These are phyloP conservation scores for Emesis russula DNA, from an alignment of 2,888 invertebrate genomes.

Conservation along the genomic window DNA sequence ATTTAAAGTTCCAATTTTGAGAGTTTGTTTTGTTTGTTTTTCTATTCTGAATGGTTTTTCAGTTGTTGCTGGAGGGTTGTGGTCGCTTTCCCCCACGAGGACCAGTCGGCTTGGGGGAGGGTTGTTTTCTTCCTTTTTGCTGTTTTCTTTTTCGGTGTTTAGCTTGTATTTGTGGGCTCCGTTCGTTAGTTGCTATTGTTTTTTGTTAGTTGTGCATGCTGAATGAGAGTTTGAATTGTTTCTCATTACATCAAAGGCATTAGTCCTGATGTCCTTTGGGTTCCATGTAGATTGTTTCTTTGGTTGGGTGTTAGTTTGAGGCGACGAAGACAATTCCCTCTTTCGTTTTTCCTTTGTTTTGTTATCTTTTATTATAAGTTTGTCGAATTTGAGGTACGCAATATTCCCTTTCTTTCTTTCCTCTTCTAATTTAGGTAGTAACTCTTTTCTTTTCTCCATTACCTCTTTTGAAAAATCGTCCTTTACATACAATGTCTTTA, in stretches of 20 bases:
- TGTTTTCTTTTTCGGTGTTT: no score
- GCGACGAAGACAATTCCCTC: background rate
- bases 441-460: background rate
- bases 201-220: no score
- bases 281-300: background rate
- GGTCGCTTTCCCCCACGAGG: no score
- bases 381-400: background rate
- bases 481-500: constrained; percentile 20
- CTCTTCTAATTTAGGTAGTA: background rate
- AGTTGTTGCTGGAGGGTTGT: no score
- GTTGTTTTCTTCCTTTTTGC: no score
- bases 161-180: no score
- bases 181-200: no score
- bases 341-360: background rate
- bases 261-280: background rate
- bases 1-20: no score
- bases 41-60: no score
- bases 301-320: background rate
- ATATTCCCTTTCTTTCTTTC: background rate
- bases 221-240: no score
- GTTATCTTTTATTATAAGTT: background rate
- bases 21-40: background rate
- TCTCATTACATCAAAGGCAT: no score
- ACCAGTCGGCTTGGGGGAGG: no score
- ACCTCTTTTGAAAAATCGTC: constrained; percentile 10